phyloP scores from a whole-genome alignment of 2,797 vertebrate genomes.

The Cryptoblepharus egeriae region DNA sequence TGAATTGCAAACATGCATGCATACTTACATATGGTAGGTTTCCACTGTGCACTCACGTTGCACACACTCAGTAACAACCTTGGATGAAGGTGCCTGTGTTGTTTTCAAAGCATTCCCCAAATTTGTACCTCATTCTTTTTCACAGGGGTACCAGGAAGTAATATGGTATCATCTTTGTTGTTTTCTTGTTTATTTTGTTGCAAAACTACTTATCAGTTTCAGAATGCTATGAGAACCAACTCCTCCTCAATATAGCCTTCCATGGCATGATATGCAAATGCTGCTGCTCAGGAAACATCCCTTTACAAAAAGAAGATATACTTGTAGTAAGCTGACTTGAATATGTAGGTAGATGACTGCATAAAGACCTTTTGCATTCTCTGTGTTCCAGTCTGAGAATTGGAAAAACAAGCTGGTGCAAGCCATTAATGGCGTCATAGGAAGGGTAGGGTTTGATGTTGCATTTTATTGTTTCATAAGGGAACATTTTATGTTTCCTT shows the following conservation, averaged over 20 bases:
- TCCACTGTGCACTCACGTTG: too few relatives aligned
- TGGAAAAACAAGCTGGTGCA: conserved; percentile 51
- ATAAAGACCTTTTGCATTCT: conserved; percentile 43
- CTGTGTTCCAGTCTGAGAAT: conserved; percentile 55
- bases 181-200: conserved; percentile 20
- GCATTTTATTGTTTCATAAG: conserved; percentile 45
- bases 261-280: conserved; percentile 65
- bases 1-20: too few relatives aligned
- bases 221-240: conserved; percentile 18
- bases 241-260: conserved; percentile 57
- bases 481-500: conserved; percentile 54
- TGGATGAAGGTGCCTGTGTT: too few relatives aligned
- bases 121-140: not conserved
- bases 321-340: conserved; percentile 63
- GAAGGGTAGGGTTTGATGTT: not conserved
- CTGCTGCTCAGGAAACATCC: conserved; percentile 43
- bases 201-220: conserved; percentile 39
- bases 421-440: conserved; percentile 65
- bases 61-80: too few relatives aligned
- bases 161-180: not conserved
- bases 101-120: not conserved
- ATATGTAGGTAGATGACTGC: conserved; percentile 55
- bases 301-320: conserved; percentile 49
- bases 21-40: too few relatives aligned
- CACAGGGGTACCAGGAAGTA: not conserved